Base-by-base conservation (phyloP, 2,797 vertebrate genomes). In the Neosilurus mollespiculum region DNA sequence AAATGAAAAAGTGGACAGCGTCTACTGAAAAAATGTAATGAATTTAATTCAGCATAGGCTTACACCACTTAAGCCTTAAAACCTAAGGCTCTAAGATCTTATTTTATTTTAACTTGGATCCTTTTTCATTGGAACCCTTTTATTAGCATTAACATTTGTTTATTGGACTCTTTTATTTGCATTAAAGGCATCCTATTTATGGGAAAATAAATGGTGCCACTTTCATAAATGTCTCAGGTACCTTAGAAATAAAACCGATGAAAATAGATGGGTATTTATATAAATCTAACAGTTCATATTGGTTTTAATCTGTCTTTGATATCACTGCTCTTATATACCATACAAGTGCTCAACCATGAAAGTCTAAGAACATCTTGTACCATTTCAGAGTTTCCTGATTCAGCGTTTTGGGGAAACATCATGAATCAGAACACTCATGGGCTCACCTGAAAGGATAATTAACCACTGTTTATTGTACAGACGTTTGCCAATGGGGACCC, bases 291-390 rank as follows among this genome's bases (percentile, higher is more conserved):
- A 5, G 24, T 49, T 51, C n/a, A 15, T 51, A 65, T 61, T 51
- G 59, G 34, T 71, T 1, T n/a, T 54, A 79, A 82, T 26, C 26
- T 30, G 54, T 69, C 22, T 11, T 37, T 59, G 26, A 66, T 16
- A 67, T 83, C 12, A 16, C 22, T 75, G 26, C 12, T 37, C 56
- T 49, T 34, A 66, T 30, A 66, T 61, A 54, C 69, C 34, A 30
- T n/a, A 66, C 58, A 83, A 83, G 73, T 78, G 66, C 53, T 81
- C 24, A 83, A 34, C 5, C 58, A 54, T 54, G n/a, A 71, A 24
- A 2, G 15, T 71, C 12, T 53, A 24, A 14, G 5, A 24, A n/a
- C 49, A 53, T 51, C 24, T 20, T 66, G 78, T 22, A 24, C 9
- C 24, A 7, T 78, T 78, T 37, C 58, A 78, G 20, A 26, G 20